A percentile compares a stretch with the other conserved stretches of the same genome.
Conservation (phyloP, 2,888 invertebrate genomes). For the Pecten maximus region DNA sequence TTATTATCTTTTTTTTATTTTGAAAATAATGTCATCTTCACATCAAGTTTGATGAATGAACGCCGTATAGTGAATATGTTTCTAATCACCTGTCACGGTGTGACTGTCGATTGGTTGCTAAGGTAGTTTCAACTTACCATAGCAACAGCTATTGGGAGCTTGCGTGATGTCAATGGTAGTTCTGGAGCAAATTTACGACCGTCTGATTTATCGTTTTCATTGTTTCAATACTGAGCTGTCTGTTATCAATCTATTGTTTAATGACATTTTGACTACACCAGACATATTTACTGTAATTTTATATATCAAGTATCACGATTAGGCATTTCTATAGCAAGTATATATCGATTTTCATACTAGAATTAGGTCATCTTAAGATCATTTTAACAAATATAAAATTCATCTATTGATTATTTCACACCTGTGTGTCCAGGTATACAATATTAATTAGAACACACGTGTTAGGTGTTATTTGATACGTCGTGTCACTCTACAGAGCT, state of each 20-base stretch:
- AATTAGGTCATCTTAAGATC: background rate
- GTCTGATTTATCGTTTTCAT: background rate
- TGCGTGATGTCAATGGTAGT: background rate
- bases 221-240: background rate
- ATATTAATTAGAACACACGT: slow-evolving; percentile 24
- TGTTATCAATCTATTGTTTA: background rate
- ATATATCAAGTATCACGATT: background rate
- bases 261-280: background rate
- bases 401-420: background rate
- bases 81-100: background rate
- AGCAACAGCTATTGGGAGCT: background rate
- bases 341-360: background rate
- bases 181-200: background rate
- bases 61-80: background rate
- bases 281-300: background rate
- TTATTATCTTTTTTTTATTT: no score
- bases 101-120: background rate
- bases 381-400: slow-evolving; percentile 15
- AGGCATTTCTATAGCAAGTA: background rate
- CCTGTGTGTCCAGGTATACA: slow-evolving; percentile 18
- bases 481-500: background rate
- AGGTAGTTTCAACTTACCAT: background rate
- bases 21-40: no score
- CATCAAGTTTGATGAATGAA: background rate
- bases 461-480: background rate